Percentiles rank a stretch among this genome's conserved stretches.
Conservation (phyloP, 2,113 vertebrate genomes). For the Talpa occidentalis region DNA sequence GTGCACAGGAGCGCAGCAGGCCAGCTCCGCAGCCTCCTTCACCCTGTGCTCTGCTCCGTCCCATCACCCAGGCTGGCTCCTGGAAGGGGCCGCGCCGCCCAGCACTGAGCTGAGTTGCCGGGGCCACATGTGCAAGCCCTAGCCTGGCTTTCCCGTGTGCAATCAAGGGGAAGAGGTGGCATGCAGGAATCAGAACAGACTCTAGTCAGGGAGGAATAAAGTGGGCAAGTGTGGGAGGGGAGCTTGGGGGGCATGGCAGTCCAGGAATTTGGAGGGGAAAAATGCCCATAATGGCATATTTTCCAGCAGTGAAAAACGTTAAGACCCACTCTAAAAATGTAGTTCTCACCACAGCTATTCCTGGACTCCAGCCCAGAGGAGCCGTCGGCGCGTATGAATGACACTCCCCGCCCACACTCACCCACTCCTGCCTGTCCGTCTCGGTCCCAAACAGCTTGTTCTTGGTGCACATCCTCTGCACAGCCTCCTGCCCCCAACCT, state of each 20-base stretch:
- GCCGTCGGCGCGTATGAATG: slow-evolving; percentile 65
- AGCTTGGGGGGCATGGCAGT: slow-evolving; percentile 42
- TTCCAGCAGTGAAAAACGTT: slow-evolving; percentile 83
- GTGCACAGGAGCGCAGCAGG: not conserved
- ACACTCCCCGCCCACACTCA: slow-evolving; percentile 60
- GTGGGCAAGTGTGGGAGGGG: slow-evolving; percentile 62
- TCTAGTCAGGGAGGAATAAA: slow-evolving; percentile 62
- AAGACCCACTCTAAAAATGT: slow-evolving; percentile 81
- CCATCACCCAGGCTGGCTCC: slow-evolving; percentile 14
- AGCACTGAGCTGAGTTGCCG: not conserved
- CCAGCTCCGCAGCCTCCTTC: not conserved
- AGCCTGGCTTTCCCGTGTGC: not conserved
- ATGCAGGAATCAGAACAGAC: slow-evolving; percentile 55
- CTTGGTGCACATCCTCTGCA: not conserved
- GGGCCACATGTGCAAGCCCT: not conserved
- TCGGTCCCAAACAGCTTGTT: slow-evolving; percentile 32
- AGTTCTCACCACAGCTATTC: slow-evolving; percentile 81
- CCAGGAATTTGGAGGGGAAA: slow-evolving; percentile 70
- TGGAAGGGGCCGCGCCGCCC: not conserved
- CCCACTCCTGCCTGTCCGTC: slow-evolving; percentile 38
- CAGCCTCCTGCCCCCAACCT: not conserved
- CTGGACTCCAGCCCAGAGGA: slow-evolving; percentile 78
- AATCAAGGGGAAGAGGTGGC: not conserved
- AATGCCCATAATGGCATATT: slow-evolving; percentile 81
- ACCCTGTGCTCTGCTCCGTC: not conserved